Base-by-base conservation (phyloP, 2,797 vertebrate species). In the Takifugu ocellatus region DNA sequence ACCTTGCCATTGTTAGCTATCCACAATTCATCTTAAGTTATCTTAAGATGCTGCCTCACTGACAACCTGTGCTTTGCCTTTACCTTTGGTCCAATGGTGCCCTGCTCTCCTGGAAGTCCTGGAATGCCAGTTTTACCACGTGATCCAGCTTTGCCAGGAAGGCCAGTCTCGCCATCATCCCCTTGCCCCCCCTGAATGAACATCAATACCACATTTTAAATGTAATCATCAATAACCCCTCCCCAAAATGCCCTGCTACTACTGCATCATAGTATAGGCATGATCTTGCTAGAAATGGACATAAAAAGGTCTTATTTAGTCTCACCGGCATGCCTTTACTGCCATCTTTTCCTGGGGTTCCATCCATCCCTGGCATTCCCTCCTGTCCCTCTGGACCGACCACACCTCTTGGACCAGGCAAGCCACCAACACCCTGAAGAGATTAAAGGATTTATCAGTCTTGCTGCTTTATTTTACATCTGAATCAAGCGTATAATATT, bases 351-450 rank as follows among this genome's bases (percentile, higher is more conserved):
- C 96, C 97, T 0, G 90, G 91, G 70, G 91, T 65, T 49, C 97
- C 97, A 0, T 98, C 96, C 9, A 82, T 56, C 6, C 97, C 97
- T 1, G 92, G 82, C 0, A 84, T 61, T 6, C 96, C 97, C 68
- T 98, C 97, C 0, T 83, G 92, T 2, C 97, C 97, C 66, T 96
- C 96, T 73, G 94, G 92, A 56, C 97, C 97, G 51, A 98, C 93
- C 68, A 98, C 95, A 43, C 97, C 97, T 79, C 92, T 91, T 55
- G 94, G 93, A 58, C 97, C 97, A 10, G 68, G 27, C 42, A 53
- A 72, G 70, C 92, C 92, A 49, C 79, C 87, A 3, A 17, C 48
- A 62, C 91, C 92, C 92, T 93, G 72, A 47, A 39, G 10, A 71
- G 26, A 51, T 63, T 1, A 49, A 25, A 50, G 6, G 39, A 48